Percentiles rank a stretch among this genome's conserved stretches.
These are phyloP conservation scores for Gandaritis pyraliata DNA, from an alignment of 2,888 invertebrate species.

Conservation along the genomic window DNA sequence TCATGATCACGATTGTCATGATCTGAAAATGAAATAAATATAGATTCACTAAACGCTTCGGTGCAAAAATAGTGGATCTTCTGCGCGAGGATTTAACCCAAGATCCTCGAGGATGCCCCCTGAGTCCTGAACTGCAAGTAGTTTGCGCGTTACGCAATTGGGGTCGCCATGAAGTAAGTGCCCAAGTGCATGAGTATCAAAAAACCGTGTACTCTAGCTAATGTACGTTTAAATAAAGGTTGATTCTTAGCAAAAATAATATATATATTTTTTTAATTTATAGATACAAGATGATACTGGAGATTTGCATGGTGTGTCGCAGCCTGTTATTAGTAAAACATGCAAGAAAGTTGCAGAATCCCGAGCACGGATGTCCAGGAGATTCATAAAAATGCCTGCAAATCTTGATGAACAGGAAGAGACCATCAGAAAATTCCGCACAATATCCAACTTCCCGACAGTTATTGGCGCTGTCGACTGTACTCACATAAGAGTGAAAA, in stretches of 20 bases:
- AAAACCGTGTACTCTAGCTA: too few relatives aligned
- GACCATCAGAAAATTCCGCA: not conserved
- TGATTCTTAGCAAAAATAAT: too few relatives aligned
- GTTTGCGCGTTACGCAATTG: slow-evolving; percentile 1
- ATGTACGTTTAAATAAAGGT: too few relatives aligned
- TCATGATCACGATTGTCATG: too few relatives aligned
- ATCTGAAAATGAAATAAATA: too few relatives aligned
- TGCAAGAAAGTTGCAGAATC: not conserved
- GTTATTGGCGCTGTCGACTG: not conserved
- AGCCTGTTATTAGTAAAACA: not conserved
- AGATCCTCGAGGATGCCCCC: not conserved
- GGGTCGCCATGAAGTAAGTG: not conserved
- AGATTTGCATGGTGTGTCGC: not conserved
- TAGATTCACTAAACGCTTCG: not conserved
- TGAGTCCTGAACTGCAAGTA: not conserved
- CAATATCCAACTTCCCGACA: not conserved
- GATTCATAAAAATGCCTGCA: not conserved
- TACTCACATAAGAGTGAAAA: not conserved
- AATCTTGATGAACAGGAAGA: not conserved
- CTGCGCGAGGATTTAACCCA: not conserved
- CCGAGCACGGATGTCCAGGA: not conserved
- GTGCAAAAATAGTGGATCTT: not conserved
- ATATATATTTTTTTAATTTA: not conserved
- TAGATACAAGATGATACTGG: not conserved
- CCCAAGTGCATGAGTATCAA: too few relatives aligned